phyloP scores from a whole-genome alignment of 2,888 invertebrate species.

The Eupsilia transversa region DNA sequence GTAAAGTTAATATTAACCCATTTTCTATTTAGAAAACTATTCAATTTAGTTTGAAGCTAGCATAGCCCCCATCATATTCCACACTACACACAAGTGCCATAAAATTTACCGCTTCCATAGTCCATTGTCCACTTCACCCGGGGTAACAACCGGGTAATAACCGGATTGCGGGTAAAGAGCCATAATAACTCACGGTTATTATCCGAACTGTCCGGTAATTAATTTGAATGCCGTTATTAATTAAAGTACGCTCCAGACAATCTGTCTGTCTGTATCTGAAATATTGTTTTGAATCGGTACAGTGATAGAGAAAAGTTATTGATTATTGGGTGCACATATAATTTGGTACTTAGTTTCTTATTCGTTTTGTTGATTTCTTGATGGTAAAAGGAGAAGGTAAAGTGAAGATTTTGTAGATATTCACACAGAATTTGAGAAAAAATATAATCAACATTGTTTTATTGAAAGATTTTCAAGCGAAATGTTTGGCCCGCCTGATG shows the following conservation, averaged over 20 bases:
- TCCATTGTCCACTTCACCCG: slow-evolving; percentile 50
- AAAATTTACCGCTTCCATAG: slow-evolving; percentile 15
- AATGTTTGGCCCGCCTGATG: not conserved
- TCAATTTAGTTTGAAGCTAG: not conserved
- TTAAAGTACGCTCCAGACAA: slow-evolving; percentile 68
- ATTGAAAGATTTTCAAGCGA: too few relatives aligned
- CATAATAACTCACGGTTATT: slow-evolving; percentile 67
- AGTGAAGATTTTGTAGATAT: not conserved
- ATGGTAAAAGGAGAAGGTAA: not conserved
- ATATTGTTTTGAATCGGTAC: slow-evolving; percentile 69
- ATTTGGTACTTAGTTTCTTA: not conserved
- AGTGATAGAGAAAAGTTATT: slow-evolving; percentile 35
- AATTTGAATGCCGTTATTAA: slow-evolving; percentile 70
- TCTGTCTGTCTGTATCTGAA: slow-evolving; percentile 68
- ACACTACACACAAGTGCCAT: slow-evolving; percentile 9
- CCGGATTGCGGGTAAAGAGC: slow-evolving; percentile 48
- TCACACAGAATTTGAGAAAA: not conserved
- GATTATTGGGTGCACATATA: not conserved
- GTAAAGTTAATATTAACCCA: not conserved
- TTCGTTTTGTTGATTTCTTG: not conserved
- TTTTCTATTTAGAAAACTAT: not conserved
- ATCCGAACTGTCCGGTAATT: slow-evolving; percentile 66
- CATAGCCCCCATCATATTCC: not conserved
- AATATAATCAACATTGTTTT: not conserved
- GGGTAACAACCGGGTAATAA: slow-evolving; percentile 55